phyloP scores from a whole-genome alignment of 2,888 invertebrate species.

The Agrochola lychnidis region DNA sequence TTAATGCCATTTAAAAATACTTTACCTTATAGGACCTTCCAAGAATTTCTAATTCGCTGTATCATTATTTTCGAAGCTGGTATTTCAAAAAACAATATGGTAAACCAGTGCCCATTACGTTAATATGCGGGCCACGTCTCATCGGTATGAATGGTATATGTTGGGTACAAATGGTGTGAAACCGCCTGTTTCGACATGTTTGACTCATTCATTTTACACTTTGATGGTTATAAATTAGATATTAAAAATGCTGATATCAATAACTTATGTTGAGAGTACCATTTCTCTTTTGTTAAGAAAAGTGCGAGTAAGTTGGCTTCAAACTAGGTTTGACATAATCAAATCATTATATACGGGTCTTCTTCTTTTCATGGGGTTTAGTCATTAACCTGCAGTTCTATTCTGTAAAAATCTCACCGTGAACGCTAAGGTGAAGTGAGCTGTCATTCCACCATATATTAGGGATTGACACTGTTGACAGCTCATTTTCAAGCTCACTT shows the following conservation, averaged over 20 bases:
- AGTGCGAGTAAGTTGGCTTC: background rate
- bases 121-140: conserved; percentile 52
- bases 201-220: conserved; percentile 55
- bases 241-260: conserved; percentile 33
- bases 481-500: no score
- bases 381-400: no score
- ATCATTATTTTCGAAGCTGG: conserved; percentile 35
- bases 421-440: no score
- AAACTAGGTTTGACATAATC: conserved; percentile 14
- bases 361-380: no score
- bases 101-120: conserved; percentile 40
- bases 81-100: conserved; percentile 51
- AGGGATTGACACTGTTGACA: no score
- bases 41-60: conserved; percentile 42
- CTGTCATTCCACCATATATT: no score
- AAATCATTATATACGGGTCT: background rate
- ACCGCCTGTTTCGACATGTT: conserved; percentile 56
- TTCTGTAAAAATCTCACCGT: no score
- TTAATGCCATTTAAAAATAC: conserved; percentile 15
- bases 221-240: conserved; percentile 50
- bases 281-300: conserved; percentile 38
- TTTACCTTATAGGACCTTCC: background rate
- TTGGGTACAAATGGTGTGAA: conserved; percentile 57
- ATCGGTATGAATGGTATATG: conserved; percentile 43
- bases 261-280: conserved; percentile 12